phyloP scores from a whole-genome alignment of 2,888 invertebrate species.

The Tetragonula carbonaria region DNA sequence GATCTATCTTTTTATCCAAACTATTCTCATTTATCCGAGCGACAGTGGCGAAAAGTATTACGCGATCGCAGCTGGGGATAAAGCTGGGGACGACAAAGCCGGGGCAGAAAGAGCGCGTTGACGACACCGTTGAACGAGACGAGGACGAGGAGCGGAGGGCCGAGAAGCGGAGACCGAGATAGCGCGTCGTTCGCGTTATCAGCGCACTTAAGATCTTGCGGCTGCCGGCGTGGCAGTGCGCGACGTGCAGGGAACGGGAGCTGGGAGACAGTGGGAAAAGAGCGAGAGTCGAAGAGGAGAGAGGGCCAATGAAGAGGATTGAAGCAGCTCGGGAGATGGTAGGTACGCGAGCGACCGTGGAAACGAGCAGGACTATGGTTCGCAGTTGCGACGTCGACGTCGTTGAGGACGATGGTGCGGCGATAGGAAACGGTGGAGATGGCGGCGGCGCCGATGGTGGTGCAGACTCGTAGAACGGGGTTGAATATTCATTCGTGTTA shows the following conservation, averaged over 20 bases:
- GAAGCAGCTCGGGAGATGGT: slow-evolving; percentile 11
- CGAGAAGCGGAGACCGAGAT: slow-evolving; percentile 40
- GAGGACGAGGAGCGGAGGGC: not conserved
- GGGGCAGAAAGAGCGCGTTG: slow-evolving; percentile 25
- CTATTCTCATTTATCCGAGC: slow-evolving; percentile 40
- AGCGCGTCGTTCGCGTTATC: slow-evolving; percentile 75
- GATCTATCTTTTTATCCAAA: not conserved
- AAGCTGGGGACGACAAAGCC: slow-evolving; percentile 27
- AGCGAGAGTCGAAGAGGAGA: not conserved
- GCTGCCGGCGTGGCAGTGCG: slow-evolving; percentile 38
- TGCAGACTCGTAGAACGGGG: slow-evolving; percentile 71
- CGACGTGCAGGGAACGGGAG: not conserved
- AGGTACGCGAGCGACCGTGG: slow-evolving; percentile 31
- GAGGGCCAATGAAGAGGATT: not conserved
- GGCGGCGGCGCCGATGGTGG: slow-evolving; percentile 67
- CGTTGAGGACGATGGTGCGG: slow-evolving; percentile 64
- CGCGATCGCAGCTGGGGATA: slow-evolving; percentile 46
- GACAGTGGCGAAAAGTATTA: slow-evolving; percentile 11
- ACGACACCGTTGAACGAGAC: slow-evolving; percentile 12
- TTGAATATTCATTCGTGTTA: slow-evolving; percentile 84
- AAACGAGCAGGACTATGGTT: slow-evolving; percentile 65
- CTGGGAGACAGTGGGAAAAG: not conserved
- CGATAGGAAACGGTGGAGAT: slow-evolving; percentile 66
- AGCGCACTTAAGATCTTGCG: slow-evolving; percentile 79
- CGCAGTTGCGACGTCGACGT: slow-evolving; percentile 58